Evolutionary conservation across 1,140 invertebrate species (phyloP).

Genomic region (Pogonomyrmex barbatus): DNA sequence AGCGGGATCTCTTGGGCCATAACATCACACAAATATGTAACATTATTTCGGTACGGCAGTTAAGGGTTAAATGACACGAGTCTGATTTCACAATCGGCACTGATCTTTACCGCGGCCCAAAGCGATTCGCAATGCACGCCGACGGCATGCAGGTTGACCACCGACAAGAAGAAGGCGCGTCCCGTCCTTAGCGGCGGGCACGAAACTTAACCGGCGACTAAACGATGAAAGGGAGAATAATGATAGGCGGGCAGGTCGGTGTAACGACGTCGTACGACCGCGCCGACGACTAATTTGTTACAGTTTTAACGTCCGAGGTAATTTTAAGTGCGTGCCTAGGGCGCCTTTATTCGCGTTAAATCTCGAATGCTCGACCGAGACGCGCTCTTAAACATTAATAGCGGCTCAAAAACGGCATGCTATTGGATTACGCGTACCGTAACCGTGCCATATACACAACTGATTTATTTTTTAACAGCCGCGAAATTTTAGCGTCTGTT

Average conservation of each 20-base stretch:
- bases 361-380: slow-evolving; percentile 41
- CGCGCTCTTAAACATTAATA: slow-evolving; percentile 32
- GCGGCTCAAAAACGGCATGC: background rate
- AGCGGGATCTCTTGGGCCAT: background rate
- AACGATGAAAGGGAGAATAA: slow-evolving; percentile 67
- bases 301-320: slow-evolving; percentile 63
- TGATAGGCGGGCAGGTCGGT: slow-evolving; percentile 48
- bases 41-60: slow-evolving; percentile 24
- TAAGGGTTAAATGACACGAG: slow-evolving; percentile 39
- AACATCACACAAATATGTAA: slow-evolving; percentile 21
- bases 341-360: slow-evolving; percentile 64
- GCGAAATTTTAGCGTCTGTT: background rate
- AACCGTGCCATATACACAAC: background rate
- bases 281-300: slow-evolving; percentile 69
- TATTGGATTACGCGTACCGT: slow-evolving; percentile 1
- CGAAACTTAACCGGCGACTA: slow-evolving; percentile 64
- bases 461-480: slow-evolving; percentile 26
- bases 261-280: slow-evolving; percentile 64
- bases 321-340: slow-evolving; percentile 50
- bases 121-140: slow-evolving; percentile 22
- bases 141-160: slow-evolving; percentile 19
- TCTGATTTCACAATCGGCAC: slow-evolving; percentile 26
- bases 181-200: slow-evolving; percentile 11
- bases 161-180: background rate
- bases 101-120: slow-evolving; percentile 10